Percentiles rank a stretch among this genome's conserved stretches.
phyloP scores from a whole-genome alignment of 64 coral and sea anemone species.

The Dendronephthya gigantea region DNA sequence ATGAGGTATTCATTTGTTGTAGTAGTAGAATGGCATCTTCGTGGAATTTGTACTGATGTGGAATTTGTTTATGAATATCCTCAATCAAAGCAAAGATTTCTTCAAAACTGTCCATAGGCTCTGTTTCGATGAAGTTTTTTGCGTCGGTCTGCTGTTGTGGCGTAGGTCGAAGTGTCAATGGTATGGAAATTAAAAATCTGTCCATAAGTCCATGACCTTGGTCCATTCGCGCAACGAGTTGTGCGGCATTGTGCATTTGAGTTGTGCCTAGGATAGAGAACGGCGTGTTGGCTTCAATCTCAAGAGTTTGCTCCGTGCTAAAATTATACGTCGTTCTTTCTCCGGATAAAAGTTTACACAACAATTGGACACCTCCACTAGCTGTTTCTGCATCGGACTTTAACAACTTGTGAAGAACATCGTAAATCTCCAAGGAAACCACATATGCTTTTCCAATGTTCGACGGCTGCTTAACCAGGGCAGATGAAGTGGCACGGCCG shows the following conservation, averaged over 20 bases:
- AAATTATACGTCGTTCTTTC: constrained; percentile 22
- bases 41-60: background rate
- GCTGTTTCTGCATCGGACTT: too few species aligned
- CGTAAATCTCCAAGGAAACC: too few species aligned
- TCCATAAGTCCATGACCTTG: constrained; percentile 22
- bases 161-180: constrained; percentile 30
- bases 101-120: background rate
- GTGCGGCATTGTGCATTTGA: constrained; percentile 23
- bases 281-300: constrained; percentile 28
- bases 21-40: background rate
- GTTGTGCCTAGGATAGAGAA: constrained; percentile 34
- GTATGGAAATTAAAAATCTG: too few species aligned
- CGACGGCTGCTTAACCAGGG: too few species aligned
- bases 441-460: too few species aligned
- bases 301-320: constrained; percentile 22
- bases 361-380: too few species aligned
- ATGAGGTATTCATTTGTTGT: background rate
- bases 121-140: background rate
- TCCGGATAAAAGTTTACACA: too few species aligned
- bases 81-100: background rate
- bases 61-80: background rate
- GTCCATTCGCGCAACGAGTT: constrained; percentile 32
- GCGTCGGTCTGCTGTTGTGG: constrained; percentile 4
- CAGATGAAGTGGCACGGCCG: too few species aligned
- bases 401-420: too few species aligned